Evolutionary conservation across 1,140 invertebrate species (phyloP), one percentile per base, ranked within the genome.

Genomic region (Drosophila hydei): DNA sequence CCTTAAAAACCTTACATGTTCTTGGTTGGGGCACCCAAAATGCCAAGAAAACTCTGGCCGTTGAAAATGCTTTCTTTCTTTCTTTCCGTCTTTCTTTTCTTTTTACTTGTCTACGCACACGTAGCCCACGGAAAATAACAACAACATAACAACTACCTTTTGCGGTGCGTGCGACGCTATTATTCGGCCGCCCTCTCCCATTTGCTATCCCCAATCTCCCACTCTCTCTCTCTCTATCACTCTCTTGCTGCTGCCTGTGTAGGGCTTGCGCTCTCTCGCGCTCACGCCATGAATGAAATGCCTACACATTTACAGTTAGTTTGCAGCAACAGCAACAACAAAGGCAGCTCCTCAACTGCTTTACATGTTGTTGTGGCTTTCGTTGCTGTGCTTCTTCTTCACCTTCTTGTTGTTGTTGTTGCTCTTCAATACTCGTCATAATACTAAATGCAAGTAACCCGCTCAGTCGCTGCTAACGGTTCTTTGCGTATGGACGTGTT

Each of bases 401-500:
- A 56, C 33, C 14, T 27, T 52, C 11, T 54, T 64, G 43, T 47
- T 77, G 16, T 64, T 78, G 70, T 62, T 69, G 62, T 72, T 36
- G 47, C 64, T 36, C 23, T 25, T 16, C 58, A 50, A 30, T 25
- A 5, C 18, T 60, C 55, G 55, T 68, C 63, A 68, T 72, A 68
- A 67, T 59, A 59, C 62, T n/a, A 47, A 55, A 69, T 38, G 68
- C 63, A 72, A 62, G 51, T 9, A 68, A 69, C 19, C 12, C 59
- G 40, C 63, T 81, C 79, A 91, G 89, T 91, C 71, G 60, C 77
- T 77, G 73, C 72, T 91, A 91, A 91, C 89, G 89, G 89, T 90
- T 91, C 85, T 91, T 90, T 91, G 89, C 89, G 89, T 91, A 91
- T 64, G 73, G 89, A 89, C 89, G 85, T 84, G 85, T 89, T 79